Percentiles rank a stretch among this genome's conserved stretches.
Evolutionary conservation across 92 coral and sea anemone species (phyloP).

Genomic region (Epizoanthus ramosus): DNA sequence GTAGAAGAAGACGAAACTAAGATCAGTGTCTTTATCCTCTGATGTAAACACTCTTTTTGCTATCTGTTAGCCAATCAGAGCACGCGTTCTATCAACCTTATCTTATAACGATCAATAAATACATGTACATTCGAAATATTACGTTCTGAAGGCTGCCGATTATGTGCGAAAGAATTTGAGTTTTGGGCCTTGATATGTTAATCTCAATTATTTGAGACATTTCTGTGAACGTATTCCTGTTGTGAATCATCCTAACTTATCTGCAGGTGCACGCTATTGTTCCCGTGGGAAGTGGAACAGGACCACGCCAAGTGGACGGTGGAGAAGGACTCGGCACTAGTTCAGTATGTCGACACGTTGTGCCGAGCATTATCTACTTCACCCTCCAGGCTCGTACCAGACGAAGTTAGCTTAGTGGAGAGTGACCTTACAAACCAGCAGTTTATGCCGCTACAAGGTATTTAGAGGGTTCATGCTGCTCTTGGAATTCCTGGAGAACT

Average conservation of each 20-base stretch:
- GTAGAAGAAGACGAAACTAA: too few species aligned
- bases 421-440: constrained; percentile 68
- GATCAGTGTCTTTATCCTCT: too few species aligned
- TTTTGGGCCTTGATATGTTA: neutral
- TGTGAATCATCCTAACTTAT: neutral
- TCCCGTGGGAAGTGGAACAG: constrained; percentile 77
- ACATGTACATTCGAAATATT: too few species aligned
- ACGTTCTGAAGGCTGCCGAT: too few species aligned
- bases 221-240: neutral
- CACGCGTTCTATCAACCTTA: too few species aligned
- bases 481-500: neutral
- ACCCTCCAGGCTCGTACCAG: constrained; percentile 93
- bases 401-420: constrained; percentile 74
- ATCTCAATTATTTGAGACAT: neutral
- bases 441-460: constrained; percentile 75
- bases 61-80: too few species aligned
- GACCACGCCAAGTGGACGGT: constrained; percentile 86
- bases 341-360: constrained; percentile 75
- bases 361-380: constrained; percentile 85
- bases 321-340: constrained; percentile 77
- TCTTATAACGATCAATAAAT: too few species aligned
- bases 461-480: neutral
- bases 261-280: constrained; percentile 75
- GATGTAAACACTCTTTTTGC: too few species aligned
- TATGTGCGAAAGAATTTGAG: neutral